These are phyloP conservation scores for Calonectris borealis DNA, from an alignment of 2,113 vertebrate genomes.

Conservation along the genomic window DNA sequence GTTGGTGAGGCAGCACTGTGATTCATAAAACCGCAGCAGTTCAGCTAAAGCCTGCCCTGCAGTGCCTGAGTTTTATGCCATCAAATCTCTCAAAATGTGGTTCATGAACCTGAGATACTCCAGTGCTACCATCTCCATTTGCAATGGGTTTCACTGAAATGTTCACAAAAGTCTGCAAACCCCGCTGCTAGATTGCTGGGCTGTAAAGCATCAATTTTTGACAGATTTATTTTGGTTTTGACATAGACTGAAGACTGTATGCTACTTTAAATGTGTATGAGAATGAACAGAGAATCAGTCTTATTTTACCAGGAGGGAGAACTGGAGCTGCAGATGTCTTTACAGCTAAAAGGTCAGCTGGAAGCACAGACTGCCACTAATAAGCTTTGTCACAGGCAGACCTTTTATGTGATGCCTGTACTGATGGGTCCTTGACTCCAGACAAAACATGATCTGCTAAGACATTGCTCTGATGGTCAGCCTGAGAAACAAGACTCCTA, in stretches of 20 bases:
- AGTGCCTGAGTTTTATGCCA: not conserved
- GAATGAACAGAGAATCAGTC: not conserved
- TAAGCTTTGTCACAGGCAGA: not conserved
- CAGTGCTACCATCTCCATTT: not conserved
- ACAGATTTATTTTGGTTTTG: not conserved
- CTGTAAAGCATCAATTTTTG: not conserved
- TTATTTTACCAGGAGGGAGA: not conserved
- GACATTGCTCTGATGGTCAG: not conserved
- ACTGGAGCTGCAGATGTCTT: not conserved
- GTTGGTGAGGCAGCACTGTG: not conserved
- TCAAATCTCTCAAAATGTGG: not conserved
- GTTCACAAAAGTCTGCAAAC: not conserved
- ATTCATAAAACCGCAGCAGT: constrained; percentile 15
- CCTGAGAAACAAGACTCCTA: not conserved
- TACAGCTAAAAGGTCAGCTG: not conserved
- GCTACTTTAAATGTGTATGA: not conserved
- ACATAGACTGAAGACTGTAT: not conserved
- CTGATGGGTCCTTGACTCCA: not conserved
- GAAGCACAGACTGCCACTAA: not conserved
- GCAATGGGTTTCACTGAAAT: not conserved
- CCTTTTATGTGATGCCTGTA: not conserved
- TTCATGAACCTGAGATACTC: not conserved
- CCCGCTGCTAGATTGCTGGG: not conserved
- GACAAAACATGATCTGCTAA: not conserved
- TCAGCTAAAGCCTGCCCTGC: not conserved